A percentile compares a stretch with the other conserved stretches of the same genome.
phyloP scores from a whole-genome alignment of 1,140 invertebrate species.

The Magallana angulata region DNA sequence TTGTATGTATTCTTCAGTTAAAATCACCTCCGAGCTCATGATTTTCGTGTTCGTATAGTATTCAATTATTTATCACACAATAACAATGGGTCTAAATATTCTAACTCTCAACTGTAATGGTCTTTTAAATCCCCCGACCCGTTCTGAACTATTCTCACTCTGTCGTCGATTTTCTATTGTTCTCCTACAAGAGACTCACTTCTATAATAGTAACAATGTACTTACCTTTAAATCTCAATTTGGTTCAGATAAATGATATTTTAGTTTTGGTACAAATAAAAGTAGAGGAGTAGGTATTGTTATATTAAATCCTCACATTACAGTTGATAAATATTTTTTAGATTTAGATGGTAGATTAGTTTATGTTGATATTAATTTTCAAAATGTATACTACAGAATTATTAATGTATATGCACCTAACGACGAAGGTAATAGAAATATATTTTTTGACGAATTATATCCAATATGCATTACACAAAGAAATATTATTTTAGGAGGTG shows the following conservation, averaged over 20 bases:
- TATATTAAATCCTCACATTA: not conserved
- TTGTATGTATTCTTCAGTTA: not conserved
- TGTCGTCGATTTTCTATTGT: not conserved
- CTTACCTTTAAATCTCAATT: not conserved
- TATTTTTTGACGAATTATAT: slow-evolving; percentile 54
- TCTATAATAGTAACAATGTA: not conserved
- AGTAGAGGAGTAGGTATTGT: not conserved
- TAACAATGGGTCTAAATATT: not conserved
- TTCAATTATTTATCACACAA: no score
- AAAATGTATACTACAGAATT: slow-evolving; percentile 44
- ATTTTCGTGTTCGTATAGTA: not conserved
- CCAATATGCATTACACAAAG: slow-evolving; percentile 45
- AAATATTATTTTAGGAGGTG: slow-evolving; percentile 55
- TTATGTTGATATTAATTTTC: slow-evolving; percentile 50
- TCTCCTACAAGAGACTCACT: not conserved
- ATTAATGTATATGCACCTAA: slow-evolving; percentile 61
- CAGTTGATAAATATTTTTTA: slow-evolving; percentile 38
- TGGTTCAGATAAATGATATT: not conserved
- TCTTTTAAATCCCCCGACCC: no score
- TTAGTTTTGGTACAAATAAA: not conserved
- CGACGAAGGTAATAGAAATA: slow-evolving; percentile 22
- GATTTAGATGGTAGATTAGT: slow-evolving; percentile 60
- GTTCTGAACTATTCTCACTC: no score
- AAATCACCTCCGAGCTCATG: not conserved
- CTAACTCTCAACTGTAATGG: not conserved